Evolutionary conservation across 2,888 invertebrate species (phyloP).

Genomic region (Carabus problematicus): DNA sequence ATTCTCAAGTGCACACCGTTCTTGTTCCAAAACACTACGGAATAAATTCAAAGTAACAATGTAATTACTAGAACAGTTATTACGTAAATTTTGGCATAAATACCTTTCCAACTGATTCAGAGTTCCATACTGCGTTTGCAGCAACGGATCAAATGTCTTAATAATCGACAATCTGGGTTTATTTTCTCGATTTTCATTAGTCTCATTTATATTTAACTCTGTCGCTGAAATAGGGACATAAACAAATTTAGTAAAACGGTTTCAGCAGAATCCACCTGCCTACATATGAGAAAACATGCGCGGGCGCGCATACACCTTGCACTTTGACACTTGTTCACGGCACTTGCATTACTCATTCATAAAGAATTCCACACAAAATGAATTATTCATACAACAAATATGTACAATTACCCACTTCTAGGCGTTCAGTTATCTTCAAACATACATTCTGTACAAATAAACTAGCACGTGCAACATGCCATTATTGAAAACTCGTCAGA

Average conservation of each 20-base stretch:
- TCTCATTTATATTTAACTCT: neutral
- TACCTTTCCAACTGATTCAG: slow-evolving; percentile 16
- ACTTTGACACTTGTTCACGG: slow-evolving; percentile 26
- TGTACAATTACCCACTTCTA: no score
- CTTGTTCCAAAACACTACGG: no score
- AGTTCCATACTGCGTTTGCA: slow-evolving; percentile 6
- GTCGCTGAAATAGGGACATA: neutral
- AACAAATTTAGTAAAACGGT: slow-evolving; percentile 1
- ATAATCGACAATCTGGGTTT: slow-evolving; percentile 12
- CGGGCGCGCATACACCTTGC: neutral
- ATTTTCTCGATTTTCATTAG: slow-evolving; percentile 22
- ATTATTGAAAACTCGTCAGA: slow-evolving; percentile 8
- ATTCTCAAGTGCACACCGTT: no score
- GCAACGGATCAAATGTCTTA: slow-evolving; percentile 14
- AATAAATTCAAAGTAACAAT: no score
- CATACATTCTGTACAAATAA: neutral
- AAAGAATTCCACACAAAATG: neutral
- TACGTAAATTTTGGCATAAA: no score
- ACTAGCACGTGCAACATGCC: slow-evolving; percentile 14
- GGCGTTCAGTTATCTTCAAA: no score
- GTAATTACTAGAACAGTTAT: no score
- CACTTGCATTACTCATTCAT: slow-evolving; percentile 1
- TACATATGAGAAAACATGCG: slow-evolving; percentile 9
- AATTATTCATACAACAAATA: no score
- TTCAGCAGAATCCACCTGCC: slow-evolving; percentile 20